A percentile compares a stretch with the other conserved stretches of the same genome.
phyloP scores from a whole-genome alignment of 2,113 vertebrate species.

The Polypterus senegalus region DNA sequence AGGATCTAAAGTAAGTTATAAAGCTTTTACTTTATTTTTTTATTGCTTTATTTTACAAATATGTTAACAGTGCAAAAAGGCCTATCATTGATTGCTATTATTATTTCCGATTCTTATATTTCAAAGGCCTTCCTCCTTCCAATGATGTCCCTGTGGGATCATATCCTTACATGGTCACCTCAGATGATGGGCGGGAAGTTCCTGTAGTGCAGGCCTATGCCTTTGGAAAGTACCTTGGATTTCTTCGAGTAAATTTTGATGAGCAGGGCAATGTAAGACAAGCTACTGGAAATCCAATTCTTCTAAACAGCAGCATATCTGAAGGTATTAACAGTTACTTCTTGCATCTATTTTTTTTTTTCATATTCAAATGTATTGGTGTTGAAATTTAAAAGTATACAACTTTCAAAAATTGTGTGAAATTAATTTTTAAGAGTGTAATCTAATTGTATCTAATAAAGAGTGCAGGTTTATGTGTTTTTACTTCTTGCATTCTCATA shows the following conservation, averaged over 20 bases:
- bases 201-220: conserved; percentile 89
- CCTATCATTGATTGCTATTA: background rate
- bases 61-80: no score
- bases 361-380: no score
- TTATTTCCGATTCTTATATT: background rate
- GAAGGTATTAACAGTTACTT: conserved; percentile 49
- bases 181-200: conserved; percentile 56
- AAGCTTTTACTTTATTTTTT: background rate
- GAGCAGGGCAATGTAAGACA: conserved; percentile 55
- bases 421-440: no score
- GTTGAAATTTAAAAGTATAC: no score
- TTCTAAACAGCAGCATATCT: conserved; percentile 57
- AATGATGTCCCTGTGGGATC: conserved; percentile 55
- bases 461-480: no score
- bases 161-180: conserved; percentile 68
- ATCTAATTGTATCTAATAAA: no score
- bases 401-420: no score
- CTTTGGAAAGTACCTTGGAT: conserved; percentile 85
- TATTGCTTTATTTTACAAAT: background rate
- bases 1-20: no score
- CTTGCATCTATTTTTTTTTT: no score
- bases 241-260: conserved; percentile 71
- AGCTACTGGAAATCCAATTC: conserved; percentile 73
- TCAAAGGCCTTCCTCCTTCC: conserved; percentile 59
- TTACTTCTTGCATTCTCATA: no score